phyloP scores from a whole-genome alignment of 2,113 vertebrate species.

The Catharus bicknelli region DNA sequence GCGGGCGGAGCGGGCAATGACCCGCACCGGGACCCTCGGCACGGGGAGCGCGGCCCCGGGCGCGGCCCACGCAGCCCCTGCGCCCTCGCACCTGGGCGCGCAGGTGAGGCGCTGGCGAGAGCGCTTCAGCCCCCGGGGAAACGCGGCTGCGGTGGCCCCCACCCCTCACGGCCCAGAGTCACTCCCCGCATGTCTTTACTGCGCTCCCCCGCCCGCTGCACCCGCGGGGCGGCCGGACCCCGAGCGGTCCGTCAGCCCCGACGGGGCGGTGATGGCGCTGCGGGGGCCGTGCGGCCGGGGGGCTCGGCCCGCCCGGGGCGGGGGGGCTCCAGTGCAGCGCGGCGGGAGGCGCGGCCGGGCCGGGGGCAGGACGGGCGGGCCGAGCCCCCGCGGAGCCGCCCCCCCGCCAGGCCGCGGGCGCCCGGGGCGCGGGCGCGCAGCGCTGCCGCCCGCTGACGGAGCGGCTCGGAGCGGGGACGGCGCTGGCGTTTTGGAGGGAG shows the following conservation, averaged over 20 bases:
- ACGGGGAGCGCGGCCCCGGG: too few relatives aligned
- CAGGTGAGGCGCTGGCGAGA: neutral
- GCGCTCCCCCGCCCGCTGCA: neutral
- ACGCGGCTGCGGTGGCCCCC: neutral
- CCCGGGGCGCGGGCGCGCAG: too few relatives aligned
- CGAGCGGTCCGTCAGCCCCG: neutral
- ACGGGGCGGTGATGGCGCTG: neutral
- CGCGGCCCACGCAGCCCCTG: neutral
- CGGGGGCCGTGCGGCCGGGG: too few relatives aligned
- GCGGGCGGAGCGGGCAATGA: rapidly evolving
- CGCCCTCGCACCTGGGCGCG: neutral
- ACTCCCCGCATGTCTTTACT: neutral
- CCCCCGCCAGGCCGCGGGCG: too few relatives aligned
- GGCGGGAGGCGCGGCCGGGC: too few relatives aligned
- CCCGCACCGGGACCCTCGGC: neutral
- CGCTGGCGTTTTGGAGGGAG: slow-evolving; percentile 81
- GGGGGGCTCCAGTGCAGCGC: too few relatives aligned
- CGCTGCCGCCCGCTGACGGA: too few relatives aligned
- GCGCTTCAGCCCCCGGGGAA: too few relatives aligned
- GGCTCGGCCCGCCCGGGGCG: too few relatives aligned
- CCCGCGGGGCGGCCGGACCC: neutral
- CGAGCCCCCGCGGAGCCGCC: too few relatives aligned
- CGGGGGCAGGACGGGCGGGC: too few relatives aligned
- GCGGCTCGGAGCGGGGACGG: slow-evolving; percentile 50
- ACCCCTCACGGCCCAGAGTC: neutral